Percentiles rank a stretch among this genome's conserved stretches.
These are phyloP conservation scores for Cantharis rufa DNA, from an alignment of 2,888 invertebrate species.

Conservation along the genomic window DNA sequence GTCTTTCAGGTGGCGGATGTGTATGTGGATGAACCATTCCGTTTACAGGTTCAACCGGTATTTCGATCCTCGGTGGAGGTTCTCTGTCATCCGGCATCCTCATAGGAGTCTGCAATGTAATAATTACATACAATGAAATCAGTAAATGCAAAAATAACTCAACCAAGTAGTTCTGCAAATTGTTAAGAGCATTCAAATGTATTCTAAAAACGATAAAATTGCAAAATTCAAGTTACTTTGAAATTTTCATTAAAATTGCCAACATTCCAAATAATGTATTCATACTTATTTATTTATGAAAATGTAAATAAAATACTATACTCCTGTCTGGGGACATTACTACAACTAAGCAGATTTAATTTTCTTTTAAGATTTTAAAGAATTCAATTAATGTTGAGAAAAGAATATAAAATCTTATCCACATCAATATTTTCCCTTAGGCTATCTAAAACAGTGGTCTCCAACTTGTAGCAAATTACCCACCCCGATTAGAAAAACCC, in stretches of 20 bases:
- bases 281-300: background rate
- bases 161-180: background rate
- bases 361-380: too few species aligned
- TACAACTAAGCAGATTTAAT: too few species aligned
- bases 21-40: slow-evolving; percentile 88
- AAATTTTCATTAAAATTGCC: background rate
- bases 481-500: too few species aligned
- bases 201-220: too few species aligned
- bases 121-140: background rate
- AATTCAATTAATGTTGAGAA: too few species aligned
- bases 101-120: slow-evolving; percentile 10
- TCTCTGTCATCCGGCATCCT: slow-evolving; percentile 54
- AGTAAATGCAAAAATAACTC: background rate
- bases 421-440: background rate
- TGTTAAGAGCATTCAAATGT: background rate
- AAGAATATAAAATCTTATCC: too few species aligned
- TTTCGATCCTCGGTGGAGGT: slow-evolving; percentile 71
- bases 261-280: background rate
- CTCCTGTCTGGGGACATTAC: background rate
- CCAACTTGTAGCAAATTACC: background rate
- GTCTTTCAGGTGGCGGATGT: slow-evolving; percentile 80
- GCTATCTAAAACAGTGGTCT: background rate
- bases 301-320: background rate
- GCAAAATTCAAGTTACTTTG: too few species aligned
- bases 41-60: slow-evolving; percentile 82